These are phyloP conservation scores for Acleris cristana DNA, from an alignment of 2,888 invertebrate genomes.

Conservation along the genomic window DNA sequence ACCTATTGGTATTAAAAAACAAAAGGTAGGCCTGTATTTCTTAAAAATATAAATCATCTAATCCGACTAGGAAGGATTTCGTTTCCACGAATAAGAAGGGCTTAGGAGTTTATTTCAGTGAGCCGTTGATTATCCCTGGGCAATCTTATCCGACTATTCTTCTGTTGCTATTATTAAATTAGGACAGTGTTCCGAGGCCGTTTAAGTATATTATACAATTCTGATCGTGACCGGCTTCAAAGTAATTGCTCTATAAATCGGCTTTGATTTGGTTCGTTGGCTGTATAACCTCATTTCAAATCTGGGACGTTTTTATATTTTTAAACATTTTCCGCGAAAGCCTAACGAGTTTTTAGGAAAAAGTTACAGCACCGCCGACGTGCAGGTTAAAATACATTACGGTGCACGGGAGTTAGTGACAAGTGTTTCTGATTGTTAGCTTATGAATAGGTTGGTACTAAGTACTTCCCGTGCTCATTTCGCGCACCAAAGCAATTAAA, in stretches of 20 bases:
- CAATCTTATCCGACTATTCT: conserved; percentile 32
- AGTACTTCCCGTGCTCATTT: background rate
- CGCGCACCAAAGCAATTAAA: conserved; percentile 2
- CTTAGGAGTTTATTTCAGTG: conserved; percentile 28
- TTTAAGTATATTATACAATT: background rate
- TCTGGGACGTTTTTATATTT: no score
- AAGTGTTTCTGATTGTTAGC: background rate
- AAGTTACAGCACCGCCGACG: no score
- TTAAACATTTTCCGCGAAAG: no score
- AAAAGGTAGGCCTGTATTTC: no score
- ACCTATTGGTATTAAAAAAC: no score
- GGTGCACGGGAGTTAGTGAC: background rate
- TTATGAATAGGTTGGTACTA: background rate
- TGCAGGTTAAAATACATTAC: no score
- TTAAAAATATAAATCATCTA: conserved; percentile 17
- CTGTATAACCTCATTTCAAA: no score
- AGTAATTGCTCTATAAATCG: no score
- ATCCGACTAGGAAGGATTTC: conserved; percentile 28
- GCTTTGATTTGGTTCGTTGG: no score
- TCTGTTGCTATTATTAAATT: conserved; percentile 22
- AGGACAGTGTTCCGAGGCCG: background rate
- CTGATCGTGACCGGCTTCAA: background rate
- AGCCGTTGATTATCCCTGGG: conserved; percentile 30
- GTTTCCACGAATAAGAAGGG: conserved; percentile 32
- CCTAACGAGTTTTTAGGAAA: no score